Conservation (phyloP, 2,113 vertebrate species). For the Corvus cornix region DNA sequence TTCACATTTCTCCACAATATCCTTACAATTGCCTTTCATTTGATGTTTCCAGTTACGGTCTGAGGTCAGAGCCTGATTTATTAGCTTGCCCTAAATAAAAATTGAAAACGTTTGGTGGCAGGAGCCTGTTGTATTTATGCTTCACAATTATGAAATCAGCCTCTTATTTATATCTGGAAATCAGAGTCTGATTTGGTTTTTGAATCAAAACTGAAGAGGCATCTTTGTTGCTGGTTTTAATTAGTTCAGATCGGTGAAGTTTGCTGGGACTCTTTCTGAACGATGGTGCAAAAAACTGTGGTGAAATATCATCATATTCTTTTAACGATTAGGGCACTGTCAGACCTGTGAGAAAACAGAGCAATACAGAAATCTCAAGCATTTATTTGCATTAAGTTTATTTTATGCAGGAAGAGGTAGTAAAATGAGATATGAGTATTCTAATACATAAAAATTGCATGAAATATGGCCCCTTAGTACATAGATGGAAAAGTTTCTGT, state of each 20-base stretch:
- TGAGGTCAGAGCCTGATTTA: conserved; percentile 42
- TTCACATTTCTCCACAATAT: neutral
- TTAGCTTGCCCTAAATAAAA: conserved; percentile 25
- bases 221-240: neutral
- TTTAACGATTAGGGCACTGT: neutral
- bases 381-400: neutral
- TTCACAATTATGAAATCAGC: neutral
- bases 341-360: neutral
- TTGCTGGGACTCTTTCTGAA: neutral
- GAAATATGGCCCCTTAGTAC: neutral
- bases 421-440: neutral
- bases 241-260: neutral
- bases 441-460: neutral
- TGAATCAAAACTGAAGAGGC: neutral
- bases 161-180: neutral
- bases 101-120: conserved; percentile 5
- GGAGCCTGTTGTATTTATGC: neutral
- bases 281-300: neutral
- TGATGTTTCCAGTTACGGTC: neutral
- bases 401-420: neutral
- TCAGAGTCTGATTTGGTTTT: neutral
- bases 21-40: neutral
- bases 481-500: conserved; percentile 29
- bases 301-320: neutral
- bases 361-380: neutral